Conservation (phyloP, 2,888 invertebrate genomes). For the Craniophora ligustri region DNA sequence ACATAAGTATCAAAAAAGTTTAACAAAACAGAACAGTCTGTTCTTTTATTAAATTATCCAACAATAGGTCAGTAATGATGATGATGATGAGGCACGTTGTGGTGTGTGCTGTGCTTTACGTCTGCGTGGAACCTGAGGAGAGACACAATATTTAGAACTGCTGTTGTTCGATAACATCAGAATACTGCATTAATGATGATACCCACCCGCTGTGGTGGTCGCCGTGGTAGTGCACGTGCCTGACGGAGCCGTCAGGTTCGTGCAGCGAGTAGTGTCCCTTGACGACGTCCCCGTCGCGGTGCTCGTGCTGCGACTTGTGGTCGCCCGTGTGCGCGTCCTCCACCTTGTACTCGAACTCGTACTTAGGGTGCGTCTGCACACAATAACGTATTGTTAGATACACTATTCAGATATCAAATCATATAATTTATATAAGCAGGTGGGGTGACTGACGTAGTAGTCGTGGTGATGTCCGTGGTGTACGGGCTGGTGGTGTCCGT, state of each 20-base stretch:
- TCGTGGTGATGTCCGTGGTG: conserved; percentile 57
- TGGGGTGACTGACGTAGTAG: conserved; percentile 34
- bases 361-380: conserved; percentile 79
- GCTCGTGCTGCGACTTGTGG: conserved; percentile 83
- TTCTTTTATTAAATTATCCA: background rate
- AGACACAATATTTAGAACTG: no score
- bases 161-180: no score
- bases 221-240: conserved; percentile 84
- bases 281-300: conserved; percentile 81
- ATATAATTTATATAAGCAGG: background rate
- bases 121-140: conserved; percentile 70
- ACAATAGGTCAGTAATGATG: conserved; percentile 43
- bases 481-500: conserved; percentile 65
- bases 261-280: conserved; percentile 71
- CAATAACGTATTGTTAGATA: background rate
- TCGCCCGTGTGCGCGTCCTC: conserved; percentile 87
- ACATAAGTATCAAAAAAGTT: background rate
- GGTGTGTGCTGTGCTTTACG: conserved; percentile 64
- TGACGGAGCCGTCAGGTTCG: conserved; percentile 84
- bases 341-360: conserved; percentile 86
- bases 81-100: conserved; percentile 61
- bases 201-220: conserved; percentile 57
- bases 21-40: background rate
- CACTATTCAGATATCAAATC: background rate
- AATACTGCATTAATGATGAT: background rate